Conservation (phyloP, 2,113 vertebrate genomes). For the Anser cygnoides region DNA sequence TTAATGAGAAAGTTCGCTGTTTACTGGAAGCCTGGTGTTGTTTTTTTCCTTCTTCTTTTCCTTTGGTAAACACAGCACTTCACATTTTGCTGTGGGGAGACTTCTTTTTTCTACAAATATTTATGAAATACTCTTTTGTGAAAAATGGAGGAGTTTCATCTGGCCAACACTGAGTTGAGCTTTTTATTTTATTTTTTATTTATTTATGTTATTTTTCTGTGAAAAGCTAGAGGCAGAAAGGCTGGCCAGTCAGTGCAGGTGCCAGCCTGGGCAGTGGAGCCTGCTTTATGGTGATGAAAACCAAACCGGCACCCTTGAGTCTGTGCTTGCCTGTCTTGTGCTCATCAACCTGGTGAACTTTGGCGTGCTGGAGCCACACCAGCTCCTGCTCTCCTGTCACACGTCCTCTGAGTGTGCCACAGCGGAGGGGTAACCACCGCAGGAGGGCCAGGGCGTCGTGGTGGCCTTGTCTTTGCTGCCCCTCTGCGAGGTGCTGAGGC, state of each 20-base stretch:
- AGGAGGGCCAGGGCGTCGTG: not conserved
- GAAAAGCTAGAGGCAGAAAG: not conserved
- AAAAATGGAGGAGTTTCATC: not conserved
- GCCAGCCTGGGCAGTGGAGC: not conserved
- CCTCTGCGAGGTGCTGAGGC: not conserved
- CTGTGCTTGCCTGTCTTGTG: not conserved
- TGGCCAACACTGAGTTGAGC: not conserved
- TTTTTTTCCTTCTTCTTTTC: not conserved
- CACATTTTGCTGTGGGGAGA: not conserved
- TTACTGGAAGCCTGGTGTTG: not conserved
- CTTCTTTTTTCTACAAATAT: not conserved
- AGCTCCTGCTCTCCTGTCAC: not conserved
- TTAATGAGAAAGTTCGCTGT: not conserved
- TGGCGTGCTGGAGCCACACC: not conserved
- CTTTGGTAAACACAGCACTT: not conserved
- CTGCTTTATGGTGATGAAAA: not conserved
- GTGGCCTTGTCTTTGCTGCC: not conserved
- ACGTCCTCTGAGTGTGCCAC: accelerated
- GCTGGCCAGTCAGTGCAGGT: not conserved
- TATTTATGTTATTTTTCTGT: not conserved
- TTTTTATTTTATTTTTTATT: not conserved
- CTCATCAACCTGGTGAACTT: not conserved
- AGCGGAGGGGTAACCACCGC: not conserved
- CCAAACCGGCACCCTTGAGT: not conserved
- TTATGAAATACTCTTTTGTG: not conserved